Evolutionary conservation across 2,888 invertebrate genomes (phyloP).

Genomic region (Peribatodes rhomboidaria): DNA sequence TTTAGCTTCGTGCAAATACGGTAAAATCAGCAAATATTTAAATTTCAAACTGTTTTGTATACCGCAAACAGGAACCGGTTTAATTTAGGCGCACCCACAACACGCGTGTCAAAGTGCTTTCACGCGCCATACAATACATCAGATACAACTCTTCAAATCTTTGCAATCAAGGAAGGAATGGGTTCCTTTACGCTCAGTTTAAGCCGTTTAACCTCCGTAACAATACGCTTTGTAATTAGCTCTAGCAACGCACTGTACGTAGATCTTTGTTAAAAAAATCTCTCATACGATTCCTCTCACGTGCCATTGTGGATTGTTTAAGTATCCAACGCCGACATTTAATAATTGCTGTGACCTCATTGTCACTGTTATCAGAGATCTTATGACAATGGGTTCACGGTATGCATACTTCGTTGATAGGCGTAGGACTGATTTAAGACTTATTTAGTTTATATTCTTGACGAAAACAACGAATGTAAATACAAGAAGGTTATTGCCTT

Average conservation of each 20-base stretch:
- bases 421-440: conserved; percentile 15
- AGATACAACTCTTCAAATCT: conserved; percentile 14
- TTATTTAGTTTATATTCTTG: conserved; percentile 40
- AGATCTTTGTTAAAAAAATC: conserved; percentile 59
- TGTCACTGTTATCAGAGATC: conserved; percentile 75
- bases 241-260: conserved; percentile 26
- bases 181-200: conserved; percentile 44
- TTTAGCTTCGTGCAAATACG: conserved; percentile 19
- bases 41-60: conserved; percentile 25
- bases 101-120: conserved; percentile 29
- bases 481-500: neutral
- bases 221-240: conserved; percentile 44
- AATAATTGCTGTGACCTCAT: conserved; percentile 80
- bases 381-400: conserved; percentile 63
- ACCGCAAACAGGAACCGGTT: conserved; percentile 26
- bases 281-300: conserved; percentile 80
- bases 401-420: conserved; percentile 38
- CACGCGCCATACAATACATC: conserved; percentile 24
- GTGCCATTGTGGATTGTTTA: conserved; percentile 81
- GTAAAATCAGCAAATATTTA: conserved; percentile 30
- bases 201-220: conserved; percentile 35
- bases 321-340: conserved; percentile 69
- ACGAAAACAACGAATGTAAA: conserved; percentile 8
- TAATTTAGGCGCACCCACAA: conserved; percentile 28
- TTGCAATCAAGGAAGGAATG: conserved; percentile 37